Conservation (phyloP, 2,888 invertebrate genomes). For the Sphinx pinastri region DNA sequence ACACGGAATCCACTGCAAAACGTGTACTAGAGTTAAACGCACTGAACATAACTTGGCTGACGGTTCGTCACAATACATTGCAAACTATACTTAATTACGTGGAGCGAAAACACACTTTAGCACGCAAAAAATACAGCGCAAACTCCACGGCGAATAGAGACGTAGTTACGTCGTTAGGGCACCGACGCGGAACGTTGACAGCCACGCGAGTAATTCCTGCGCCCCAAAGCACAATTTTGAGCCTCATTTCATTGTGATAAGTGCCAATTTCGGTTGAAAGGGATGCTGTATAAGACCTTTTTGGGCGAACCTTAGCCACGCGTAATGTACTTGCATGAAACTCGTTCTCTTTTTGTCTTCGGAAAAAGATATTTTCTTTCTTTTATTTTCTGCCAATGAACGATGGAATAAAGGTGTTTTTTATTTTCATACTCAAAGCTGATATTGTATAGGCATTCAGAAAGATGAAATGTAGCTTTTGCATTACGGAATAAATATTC, state of each 20-base stretch:
- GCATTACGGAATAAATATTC: slow-evolving; percentile 15
- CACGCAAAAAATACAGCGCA: slow-evolving; percentile 33
- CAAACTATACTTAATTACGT: slow-evolving; percentile 47
- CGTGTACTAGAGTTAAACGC: slow-evolving; percentile 51
- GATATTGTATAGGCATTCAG: slow-evolving; percentile 30
- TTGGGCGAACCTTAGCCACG: slow-evolving; percentile 50
- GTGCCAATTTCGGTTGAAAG: slow-evolving; percentile 52
- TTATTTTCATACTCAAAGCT: slow-evolving; percentile 23
- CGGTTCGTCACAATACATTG: slow-evolving; percentile 52
- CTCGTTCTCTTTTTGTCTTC: slow-evolving; percentile 52
- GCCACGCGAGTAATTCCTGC: slow-evolving; percentile 53
- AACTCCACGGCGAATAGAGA: slow-evolving; percentile 33
- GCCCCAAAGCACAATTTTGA: slow-evolving; percentile 48
- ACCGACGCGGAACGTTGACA: slow-evolving; percentile 40
- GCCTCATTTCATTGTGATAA: slow-evolving; percentile 49
- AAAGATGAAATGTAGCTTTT: slow-evolving; percentile 26
- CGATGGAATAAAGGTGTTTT: slow-evolving; percentile 34
- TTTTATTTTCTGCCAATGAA: slow-evolving; percentile 38
- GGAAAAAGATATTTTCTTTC: slow-evolving; percentile 34
- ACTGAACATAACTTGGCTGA: slow-evolving; percentile 58
- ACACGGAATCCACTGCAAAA: slow-evolving; percentile 18
- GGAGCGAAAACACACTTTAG: slow-evolving; percentile 39
- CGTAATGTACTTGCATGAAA: slow-evolving; percentile 59
- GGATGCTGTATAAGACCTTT: slow-evolving; percentile 47
- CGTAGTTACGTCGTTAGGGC: slow-evolving; percentile 39